Conservation (phyloP, 2,888 invertebrate genomes). For the Drosophila buzzatii region DNA sequence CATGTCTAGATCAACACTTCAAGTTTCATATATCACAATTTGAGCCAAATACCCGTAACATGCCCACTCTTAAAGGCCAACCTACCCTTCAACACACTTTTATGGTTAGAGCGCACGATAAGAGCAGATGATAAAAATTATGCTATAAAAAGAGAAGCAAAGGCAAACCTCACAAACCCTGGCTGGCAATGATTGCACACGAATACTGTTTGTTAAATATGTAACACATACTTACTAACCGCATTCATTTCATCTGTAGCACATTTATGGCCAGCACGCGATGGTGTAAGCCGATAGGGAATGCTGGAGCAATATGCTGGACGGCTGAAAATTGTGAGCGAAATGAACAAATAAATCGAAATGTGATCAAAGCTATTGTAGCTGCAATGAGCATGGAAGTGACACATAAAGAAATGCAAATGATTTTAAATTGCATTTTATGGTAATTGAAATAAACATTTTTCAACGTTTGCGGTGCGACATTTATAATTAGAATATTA, state of each 20-base stretch:
- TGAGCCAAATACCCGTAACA: too few relatives aligned
- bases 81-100: background rate
- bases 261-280: slow-evolving; percentile 8
- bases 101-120: slow-evolving; percentile 23
- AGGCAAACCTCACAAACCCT: slow-evolving; percentile 24
- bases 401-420: background rate
- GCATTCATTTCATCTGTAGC: slow-evolving; percentile 44
- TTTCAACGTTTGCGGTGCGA: background rate
- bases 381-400: background rate
- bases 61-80: background rate
- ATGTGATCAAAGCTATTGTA: background rate
- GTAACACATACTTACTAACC: slow-evolving; percentile 57
- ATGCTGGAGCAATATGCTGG: background rate
- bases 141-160: slow-evolving; percentile 32
- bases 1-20: too few relatives aligned
- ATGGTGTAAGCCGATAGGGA: slow-evolving; percentile 10
- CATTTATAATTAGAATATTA: background rate
- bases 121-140: slow-evolving; percentile 53
- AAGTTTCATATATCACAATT: too few relatives aligned
- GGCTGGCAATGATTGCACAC: slow-evolving; percentile 60
- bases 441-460: background rate
- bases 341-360: slow-evolving; percentile 5
- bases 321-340: too few relatives aligned
- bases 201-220: slow-evolving; percentile 58
- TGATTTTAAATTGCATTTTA: background rate